A percentile compares a stretch with the other conserved stretches of the same genome.
Conservation (phyloP, 2,113 vertebrate genomes). For the Antennarius striatus region DNA sequence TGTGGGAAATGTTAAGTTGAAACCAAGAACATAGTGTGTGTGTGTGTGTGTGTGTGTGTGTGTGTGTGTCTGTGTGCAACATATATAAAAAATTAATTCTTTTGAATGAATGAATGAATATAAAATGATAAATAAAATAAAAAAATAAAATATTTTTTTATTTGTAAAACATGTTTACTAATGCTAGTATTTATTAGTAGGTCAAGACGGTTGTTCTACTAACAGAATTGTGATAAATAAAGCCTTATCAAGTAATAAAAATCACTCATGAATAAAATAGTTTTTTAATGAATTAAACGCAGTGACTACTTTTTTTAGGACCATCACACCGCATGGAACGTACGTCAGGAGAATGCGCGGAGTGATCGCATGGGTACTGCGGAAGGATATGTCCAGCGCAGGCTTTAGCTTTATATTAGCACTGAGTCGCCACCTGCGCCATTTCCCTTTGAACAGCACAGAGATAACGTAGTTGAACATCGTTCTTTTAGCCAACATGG, state of each 20-base stretch:
- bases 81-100: too few species aligned
- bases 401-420: slow-evolving; percentile 18
- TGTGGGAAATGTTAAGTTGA: slow-evolving; percentile 50
- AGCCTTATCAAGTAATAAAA: background rate
- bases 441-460: slow-evolving; percentile 31
- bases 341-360: slow-evolving; percentile 23
- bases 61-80: background rate
- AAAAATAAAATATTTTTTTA: too few species aligned
- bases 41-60: background rate
- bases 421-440: accelerated
- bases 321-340: background rate
- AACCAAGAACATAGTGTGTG: background rate
- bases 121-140: too few species aligned
- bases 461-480: slow-evolving; percentile 34
- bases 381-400: slow-evolving; percentile 52
- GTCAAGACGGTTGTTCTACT: background rate
- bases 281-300: background rate
- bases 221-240: background rate
- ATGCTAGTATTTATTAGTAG: background rate
- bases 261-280: background rate
- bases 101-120: too few species aligned
- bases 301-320: background rate
- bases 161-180: background rate
- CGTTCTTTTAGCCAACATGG: slow-evolving; percentile 71
- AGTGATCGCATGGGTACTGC: slow-evolving; percentile 49